Conservation (phyloP, 2,888 invertebrate genomes). For the Dicranocentrus wangi region DNA sequence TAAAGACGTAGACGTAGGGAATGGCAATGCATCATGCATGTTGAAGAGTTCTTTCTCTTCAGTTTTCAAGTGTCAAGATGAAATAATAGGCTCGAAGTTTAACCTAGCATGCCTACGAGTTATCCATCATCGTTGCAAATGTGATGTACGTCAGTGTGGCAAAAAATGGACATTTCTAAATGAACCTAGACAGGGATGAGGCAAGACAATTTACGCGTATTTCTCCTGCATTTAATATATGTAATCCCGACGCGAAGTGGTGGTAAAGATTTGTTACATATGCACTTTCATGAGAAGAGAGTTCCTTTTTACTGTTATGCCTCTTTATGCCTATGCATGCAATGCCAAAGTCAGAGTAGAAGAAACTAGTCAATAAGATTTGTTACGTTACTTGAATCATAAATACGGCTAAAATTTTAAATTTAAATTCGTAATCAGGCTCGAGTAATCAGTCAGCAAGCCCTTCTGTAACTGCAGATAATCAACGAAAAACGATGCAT, state of each 20-base stretch:
- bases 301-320: too few relatives aligned
- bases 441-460: too few relatives aligned
- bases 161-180: slow-evolving; percentile 30
- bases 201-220: slow-evolving; percentile 4
- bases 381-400: too few relatives aligned
- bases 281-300: too few relatives aligned
- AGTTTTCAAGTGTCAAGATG: slow-evolving; percentile 3
- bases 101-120: slow-evolving; percentile 45
- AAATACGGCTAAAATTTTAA: too few relatives aligned
- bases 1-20: background rate
- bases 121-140: slow-evolving; percentile 55
- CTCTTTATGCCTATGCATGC: too few relatives aligned
- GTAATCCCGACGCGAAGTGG: slow-evolving; percentile 12
- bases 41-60: background rate
- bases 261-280: too few relatives aligned
- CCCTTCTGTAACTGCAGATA: too few relatives aligned
- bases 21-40: background rate
- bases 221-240: background rate
- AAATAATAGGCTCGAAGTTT: slow-evolving; percentile 29
- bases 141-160: slow-evolving; percentile 40
- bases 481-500: too few relatives aligned
- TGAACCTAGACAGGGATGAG: slow-evolving; percentile 20
- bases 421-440: too few relatives aligned
- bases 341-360: too few relatives aligned
- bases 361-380: too few relatives aligned